Conservation (phyloP, 64 coral and sea anemone genomes). For the Montipora capricornis region DNA sequence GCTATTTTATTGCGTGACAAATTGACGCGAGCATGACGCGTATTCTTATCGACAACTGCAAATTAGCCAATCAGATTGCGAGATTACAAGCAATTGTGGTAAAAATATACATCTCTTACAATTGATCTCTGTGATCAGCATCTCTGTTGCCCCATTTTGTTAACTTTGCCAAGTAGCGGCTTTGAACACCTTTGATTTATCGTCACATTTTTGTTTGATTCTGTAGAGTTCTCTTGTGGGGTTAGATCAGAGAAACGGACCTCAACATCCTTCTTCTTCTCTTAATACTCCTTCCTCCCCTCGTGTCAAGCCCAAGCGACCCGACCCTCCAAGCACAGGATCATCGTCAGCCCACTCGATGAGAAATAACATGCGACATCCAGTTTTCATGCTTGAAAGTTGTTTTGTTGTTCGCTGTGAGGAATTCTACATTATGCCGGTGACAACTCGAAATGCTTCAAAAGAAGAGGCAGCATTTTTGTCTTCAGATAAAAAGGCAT, state of each 20-base stretch:
- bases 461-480: constrained; percentile 71
- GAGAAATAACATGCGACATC: constrained; percentile 53
- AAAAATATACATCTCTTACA: too few species aligned
- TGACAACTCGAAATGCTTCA: constrained; percentile 65
- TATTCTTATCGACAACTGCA: too few species aligned
- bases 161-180: too few species aligned
- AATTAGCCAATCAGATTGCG: too few species aligned
- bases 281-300: constrained; percentile 60
- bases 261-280: constrained; percentile 1
- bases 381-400: constrained; percentile 96
- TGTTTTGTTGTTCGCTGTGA: constrained; percentile 96
- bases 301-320: background rate
- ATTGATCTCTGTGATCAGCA: too few species aligned
- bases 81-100: too few species aligned
- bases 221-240: constrained; percentile 21
- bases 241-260: background rate
- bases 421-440: constrained; percentile 91
- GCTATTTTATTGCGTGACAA: too few species aligned
- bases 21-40: too few species aligned
- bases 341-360: constrained; percentile 26
- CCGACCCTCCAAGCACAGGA: background rate
- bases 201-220: background rate
- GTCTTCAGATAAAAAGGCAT: constrained; percentile 95
- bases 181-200: too few species aligned
- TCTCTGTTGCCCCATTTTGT: too few species aligned